These are phyloP conservation scores for Venustoraphidia nigricollis DNA, from an alignment of 2,888 invertebrate species.

Conservation along the genomic window DNA sequence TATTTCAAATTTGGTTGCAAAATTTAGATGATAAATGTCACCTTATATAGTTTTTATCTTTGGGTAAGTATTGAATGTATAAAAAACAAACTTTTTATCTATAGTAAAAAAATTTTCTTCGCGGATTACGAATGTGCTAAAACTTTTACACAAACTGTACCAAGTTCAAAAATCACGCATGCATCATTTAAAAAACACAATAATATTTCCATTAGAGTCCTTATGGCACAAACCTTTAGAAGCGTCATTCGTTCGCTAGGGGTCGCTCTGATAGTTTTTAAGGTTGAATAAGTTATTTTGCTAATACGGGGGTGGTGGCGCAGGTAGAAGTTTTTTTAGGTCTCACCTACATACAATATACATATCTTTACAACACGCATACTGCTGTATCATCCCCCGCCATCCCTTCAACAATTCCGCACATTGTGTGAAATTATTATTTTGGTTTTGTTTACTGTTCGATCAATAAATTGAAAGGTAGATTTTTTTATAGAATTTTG, in stretches of 20 bases:
- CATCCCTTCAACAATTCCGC: too few relatives aligned
- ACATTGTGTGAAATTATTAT: too few relatives aligned
- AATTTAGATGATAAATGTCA: too few relatives aligned
- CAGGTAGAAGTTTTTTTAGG: slow-evolving; percentile 11
- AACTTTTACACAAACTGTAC: slow-evolving; percentile 6
- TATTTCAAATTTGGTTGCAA: too few relatives aligned
- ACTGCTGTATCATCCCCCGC: slow-evolving; percentile 3
- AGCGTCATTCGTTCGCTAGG: neutral
- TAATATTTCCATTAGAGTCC: neutral
- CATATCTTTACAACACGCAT: too few relatives aligned
- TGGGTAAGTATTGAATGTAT: too few relatives aligned
- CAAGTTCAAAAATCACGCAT: slow-evolving; percentile 10
- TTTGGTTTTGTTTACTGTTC: too few relatives aligned
- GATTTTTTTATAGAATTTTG: too few relatives aligned
- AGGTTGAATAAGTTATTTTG: slow-evolving; percentile 8
- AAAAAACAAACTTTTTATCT: too few relatives aligned
- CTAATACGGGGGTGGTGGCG: slow-evolving; percentile 11
- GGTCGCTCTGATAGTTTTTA: neutral
- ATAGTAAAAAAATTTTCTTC: too few relatives aligned
- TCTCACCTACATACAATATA: slow-evolving; percentile 5
- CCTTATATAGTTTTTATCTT: too few relatives aligned
- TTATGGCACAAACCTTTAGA: neutral
- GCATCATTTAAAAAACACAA: slow-evolving; percentile 9
- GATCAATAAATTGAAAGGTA: too few relatives aligned
- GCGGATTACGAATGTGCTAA: neutral